Evolutionary conservation across 1,140 invertebrate species (phyloP).

Genomic region (Ptiloglossa arizonensis): DNA sequence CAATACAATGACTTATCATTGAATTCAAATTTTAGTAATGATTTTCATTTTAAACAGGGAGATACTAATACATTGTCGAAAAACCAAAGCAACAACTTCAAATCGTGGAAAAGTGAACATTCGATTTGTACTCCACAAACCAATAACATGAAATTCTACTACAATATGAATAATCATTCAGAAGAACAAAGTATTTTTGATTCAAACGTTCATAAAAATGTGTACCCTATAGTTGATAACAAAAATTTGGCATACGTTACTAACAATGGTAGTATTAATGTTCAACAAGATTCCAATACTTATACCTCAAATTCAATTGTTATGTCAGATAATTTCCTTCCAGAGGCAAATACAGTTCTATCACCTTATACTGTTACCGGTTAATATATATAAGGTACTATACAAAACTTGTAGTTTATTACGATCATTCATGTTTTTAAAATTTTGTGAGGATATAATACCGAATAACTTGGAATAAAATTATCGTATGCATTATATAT

Average conservation of each 20-base stretch:
- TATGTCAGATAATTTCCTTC: background rate
- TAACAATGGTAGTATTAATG: background rate
- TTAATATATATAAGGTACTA: background rate
- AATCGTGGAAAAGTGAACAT: background rate
- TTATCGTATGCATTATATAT: background rate
- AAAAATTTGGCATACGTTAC: background rate
- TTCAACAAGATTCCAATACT: background rate
- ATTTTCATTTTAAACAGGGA: background rate
- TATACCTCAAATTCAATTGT: background rate
- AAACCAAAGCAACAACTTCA: background rate
- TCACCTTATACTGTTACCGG: background rate
- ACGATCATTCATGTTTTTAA: background rate
- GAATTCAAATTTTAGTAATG: constrained; percentile 3
- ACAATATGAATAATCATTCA: background rate
- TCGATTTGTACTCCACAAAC: background rate
- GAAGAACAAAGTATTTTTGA: background rate
- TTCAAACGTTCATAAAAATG: background rate
- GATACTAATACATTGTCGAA: background rate
- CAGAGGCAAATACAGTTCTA: background rate
- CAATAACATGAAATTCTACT: background rate
- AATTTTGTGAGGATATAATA: background rate
- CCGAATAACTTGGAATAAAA: background rate
- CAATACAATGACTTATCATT: background rate
- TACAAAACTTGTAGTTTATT: background rate
- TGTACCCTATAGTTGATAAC: background rate